phyloP scores from a whole-genome alignment of 2,888 invertebrate species.

The Lottia gigantea region DNA sequence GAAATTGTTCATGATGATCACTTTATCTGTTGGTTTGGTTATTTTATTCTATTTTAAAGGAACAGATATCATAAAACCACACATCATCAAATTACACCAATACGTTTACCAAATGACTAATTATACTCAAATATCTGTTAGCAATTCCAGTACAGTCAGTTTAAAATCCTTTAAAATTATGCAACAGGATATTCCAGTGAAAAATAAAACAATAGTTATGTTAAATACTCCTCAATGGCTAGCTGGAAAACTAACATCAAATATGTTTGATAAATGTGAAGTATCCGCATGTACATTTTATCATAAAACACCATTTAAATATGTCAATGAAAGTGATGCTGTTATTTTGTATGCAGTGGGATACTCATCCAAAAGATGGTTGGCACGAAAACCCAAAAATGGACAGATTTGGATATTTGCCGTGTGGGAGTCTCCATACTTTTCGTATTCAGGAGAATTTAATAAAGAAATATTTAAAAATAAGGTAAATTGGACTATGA shows the following conservation, averaged over 20 bases:
- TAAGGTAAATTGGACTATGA: constrained; percentile 35
- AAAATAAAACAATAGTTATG: background rate
- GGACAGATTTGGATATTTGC: background rate
- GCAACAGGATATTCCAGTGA: background rate
- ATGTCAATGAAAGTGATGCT: background rate
- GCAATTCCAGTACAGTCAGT: too few species aligned
- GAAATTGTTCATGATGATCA: too few species aligned
- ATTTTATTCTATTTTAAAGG: too few species aligned
- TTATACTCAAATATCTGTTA: too few species aligned
- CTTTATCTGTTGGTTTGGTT: too few species aligned
- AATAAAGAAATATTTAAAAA: background rate
- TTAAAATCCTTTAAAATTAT: too few species aligned
- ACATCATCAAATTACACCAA: too few species aligned
- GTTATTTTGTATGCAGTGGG: background rate
- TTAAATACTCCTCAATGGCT: background rate
- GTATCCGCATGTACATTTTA: background rate
- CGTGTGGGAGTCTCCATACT: background rate
- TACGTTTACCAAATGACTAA: too few species aligned
- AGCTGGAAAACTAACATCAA: background rate
- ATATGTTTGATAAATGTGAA: background rate
- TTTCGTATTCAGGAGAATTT: background rate
- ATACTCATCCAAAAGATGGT: background rate
- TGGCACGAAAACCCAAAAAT: background rate
- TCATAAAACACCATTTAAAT: background rate
- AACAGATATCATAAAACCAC: too few species aligned